phyloP scores from a whole-genome alignment of 2,113 vertebrate genomes.

The Alaudala cheleensis region DNA sequence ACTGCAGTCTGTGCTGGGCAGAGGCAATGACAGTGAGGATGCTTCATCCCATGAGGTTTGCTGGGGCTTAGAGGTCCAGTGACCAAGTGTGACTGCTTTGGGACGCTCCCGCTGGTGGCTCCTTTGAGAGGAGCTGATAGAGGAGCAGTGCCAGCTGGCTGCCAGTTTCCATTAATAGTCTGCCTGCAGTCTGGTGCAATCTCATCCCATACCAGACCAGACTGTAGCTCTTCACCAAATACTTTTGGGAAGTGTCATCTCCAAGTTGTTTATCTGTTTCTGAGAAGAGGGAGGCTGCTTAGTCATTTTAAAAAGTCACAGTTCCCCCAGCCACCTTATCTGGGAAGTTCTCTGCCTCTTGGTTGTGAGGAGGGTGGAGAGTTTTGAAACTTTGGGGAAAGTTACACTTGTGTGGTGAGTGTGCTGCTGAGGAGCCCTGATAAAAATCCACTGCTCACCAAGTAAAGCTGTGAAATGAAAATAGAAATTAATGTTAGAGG shows the following conservation, averaged over 20 bases:
- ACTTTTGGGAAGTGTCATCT: not conserved
- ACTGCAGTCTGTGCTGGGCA: accelerated
- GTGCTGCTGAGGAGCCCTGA: not conserved
- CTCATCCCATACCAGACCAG: not conserved
- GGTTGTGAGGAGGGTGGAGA: not conserved
- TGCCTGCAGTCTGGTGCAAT: not conserved
- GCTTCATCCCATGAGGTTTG: accelerated
- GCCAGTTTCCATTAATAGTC: not conserved
- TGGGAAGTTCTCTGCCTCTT: not conserved
- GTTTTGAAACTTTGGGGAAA: not conserved
- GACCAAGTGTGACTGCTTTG: accelerated
- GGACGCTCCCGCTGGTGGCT: accelerated
- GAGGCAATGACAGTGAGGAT: not conserved
- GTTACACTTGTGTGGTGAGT: not conserved
- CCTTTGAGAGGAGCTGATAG: not conserved
- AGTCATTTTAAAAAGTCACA: not conserved
- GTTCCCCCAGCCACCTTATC: not conserved
- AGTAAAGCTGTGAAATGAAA: not conserved
- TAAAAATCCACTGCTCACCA: not conserved
- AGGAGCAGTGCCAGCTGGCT: not conserved
- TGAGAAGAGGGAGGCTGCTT: not conserved
- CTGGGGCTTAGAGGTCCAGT: not conserved
- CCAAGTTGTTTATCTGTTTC: not conserved
- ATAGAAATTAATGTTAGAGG: not conserved
- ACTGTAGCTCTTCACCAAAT: not conserved